A percentile compares a stretch with the other conserved stretches of the same genome.
Conservation (phyloP, 1,140 invertebrate species). For the Drosophila tsacasi region DNA sequence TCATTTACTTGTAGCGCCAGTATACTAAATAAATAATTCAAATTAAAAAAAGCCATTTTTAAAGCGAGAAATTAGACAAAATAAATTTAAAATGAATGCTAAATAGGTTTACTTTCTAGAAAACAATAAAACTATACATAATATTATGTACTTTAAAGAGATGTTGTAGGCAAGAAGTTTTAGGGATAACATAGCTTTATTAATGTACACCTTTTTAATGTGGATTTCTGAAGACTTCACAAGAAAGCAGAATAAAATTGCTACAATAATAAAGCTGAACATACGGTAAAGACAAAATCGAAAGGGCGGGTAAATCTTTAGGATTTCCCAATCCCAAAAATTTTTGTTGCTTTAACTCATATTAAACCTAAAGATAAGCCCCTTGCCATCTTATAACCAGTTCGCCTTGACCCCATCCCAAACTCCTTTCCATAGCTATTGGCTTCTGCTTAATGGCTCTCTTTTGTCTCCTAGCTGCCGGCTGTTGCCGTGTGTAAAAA, state of each 20-base stretch:
- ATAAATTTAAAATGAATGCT: too few species aligned
- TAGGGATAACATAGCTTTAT: background rate
- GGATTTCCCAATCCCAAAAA: background rate
- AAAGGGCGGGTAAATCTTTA: background rate
- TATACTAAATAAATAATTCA: too few species aligned
- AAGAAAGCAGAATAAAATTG: background rate
- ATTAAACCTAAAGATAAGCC: background rate
- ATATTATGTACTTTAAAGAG: background rate
- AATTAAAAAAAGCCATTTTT: too few species aligned
- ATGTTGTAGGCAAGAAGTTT: background rate
- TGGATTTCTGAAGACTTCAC: background rate
- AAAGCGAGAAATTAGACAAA: too few species aligned
- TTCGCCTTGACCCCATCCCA: background rate
- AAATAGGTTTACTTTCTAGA: too few species aligned
- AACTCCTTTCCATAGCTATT: background rate
- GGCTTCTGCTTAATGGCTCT: background rate
- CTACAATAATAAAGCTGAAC: background rate
- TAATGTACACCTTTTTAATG: background rate
- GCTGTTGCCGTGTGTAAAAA: conserved; percentile 37
- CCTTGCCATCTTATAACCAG: background rate
- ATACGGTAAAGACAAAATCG: background rate
- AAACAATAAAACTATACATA: too few species aligned
- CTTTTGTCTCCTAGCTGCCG: background rate
- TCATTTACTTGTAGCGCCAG: too few species aligned
- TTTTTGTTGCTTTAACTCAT: background rate